Conservation (phyloP, 2,113 vertebrate species). For the Mustela nigripes region DNA sequence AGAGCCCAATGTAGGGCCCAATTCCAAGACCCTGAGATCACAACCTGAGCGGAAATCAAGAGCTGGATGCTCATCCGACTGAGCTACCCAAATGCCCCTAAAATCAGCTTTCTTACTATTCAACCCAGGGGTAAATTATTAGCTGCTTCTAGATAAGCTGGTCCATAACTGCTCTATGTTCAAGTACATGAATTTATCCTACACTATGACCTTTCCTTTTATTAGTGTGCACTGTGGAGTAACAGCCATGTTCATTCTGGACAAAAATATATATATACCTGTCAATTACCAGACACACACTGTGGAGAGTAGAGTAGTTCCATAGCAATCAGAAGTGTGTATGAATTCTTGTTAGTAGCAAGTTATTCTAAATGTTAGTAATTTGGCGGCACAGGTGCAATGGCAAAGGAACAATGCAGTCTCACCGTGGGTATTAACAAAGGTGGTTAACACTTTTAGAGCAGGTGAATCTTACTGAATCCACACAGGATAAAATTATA, state of each 20-base stretch:
- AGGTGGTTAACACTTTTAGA: neutral
- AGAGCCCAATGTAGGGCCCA: neutral
- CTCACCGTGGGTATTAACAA: conserved; percentile 28
- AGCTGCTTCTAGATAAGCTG: neutral
- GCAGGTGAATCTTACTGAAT: conserved; percentile 45
- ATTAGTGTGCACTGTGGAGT: conserved; percentile 49
- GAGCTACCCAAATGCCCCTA: neutral
- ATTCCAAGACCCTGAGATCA: neutral
- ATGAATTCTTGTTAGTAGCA: conserved; percentile 7
- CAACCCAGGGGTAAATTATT: conserved; percentile 53
- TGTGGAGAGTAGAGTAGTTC: neutral
- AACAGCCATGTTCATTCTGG: neutral
- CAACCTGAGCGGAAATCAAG: neutral
- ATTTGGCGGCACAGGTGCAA: conserved; percentile 53
- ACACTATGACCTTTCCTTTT: conserved; percentile 28
- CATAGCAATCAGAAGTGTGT: conserved; percentile 25
- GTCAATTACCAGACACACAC: conserved; percentile 37
- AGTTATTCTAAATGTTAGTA: conserved; percentile 37
- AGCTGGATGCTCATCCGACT: neutral
- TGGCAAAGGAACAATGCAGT: conserved; percentile 40
- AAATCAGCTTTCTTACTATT: neutral
- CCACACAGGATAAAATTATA: conserved; percentile 37
- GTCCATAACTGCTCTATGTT: neutral
- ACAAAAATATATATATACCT: conserved; percentile 8
- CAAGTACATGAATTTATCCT: conserved; percentile 56